Conservation (phyloP, 2,797 vertebrate species). For the Schizopygopsis malacanthus region DNA sequence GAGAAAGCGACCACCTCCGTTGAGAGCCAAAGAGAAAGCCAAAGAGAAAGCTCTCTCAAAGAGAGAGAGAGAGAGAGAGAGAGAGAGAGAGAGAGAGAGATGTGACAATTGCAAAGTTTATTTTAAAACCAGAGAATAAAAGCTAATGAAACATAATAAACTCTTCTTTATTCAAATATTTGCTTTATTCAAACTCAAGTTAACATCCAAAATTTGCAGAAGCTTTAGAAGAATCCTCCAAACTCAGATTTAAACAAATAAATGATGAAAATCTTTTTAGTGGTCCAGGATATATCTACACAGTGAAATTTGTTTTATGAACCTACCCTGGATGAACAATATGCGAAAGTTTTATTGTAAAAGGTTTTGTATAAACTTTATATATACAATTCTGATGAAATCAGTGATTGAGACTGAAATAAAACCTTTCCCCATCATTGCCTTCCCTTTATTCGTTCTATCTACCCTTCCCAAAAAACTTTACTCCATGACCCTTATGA, state of each 20-base stretch:
- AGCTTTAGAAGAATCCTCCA: not conserved
- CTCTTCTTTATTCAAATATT: not conserved
- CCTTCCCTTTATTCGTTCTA: not conserved
- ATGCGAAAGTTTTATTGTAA: not conserved
- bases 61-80: too few relatives aligned
- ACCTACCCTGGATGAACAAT: not conserved
- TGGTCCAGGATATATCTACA: not conserved
- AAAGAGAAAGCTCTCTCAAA: too few relatives aligned
- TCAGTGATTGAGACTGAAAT: slow-evolving; percentile 6
- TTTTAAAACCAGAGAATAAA: not conserved
- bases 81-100: not conserved
- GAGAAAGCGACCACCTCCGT: too few relatives aligned
- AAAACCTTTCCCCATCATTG: slow-evolving; percentile 17
- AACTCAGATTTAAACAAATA: not conserved
- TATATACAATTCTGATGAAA: slow-evolving; percentile 2
- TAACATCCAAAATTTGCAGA: not conserved
- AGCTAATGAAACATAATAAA: not conserved
- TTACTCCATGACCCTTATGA: slow-evolving; percentile 7
- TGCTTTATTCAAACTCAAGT: not conserved
- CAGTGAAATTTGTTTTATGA: not conserved
- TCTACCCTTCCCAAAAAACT: not conserved
- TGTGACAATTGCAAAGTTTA: not conserved
- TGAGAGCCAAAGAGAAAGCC: too few relatives aligned
- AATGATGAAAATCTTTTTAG: not conserved
- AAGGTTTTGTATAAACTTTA: slow-evolving; percentile 9